These are phyloP conservation scores for Cataglyphis rosenhaueri DNA, from an alignment of 2,888 invertebrate species.

Conservation along the genomic window DNA sequence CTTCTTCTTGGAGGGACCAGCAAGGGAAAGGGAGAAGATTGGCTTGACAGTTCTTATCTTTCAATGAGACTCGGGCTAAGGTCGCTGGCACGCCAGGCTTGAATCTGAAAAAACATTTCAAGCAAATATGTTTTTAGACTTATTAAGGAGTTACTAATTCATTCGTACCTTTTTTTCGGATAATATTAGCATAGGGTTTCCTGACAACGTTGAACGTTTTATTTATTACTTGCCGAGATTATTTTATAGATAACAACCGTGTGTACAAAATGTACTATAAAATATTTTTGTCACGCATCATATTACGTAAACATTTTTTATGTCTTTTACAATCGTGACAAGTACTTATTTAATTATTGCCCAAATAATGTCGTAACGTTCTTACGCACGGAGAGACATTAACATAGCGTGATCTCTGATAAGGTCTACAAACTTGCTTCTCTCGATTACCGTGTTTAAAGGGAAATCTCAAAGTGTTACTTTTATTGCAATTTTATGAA, in stretches of 20 bases:
- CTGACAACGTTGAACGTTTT: too few relatives aligned
- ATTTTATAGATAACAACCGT: background rate
- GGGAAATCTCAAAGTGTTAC: background rate
- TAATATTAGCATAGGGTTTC: background rate
- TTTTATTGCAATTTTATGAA: background rate
- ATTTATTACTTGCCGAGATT: background rate
- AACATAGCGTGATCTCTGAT: background rate
- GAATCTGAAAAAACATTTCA: slow-evolving; percentile 82
- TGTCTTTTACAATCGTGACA: background rate
- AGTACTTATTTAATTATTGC: background rate
- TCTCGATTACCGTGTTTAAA: background rate
- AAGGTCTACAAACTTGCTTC: background rate
- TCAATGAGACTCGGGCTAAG: slow-evolving; percentile 87
- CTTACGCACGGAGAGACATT: background rate
- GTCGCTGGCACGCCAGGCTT: slow-evolving; percentile 88
- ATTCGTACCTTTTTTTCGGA: background rate
- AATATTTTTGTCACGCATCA: background rate
- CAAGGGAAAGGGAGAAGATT: slow-evolving; percentile 88
- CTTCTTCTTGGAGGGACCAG: slow-evolving; percentile 91
- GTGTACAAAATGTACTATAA: background rate
- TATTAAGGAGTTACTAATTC: background rate
- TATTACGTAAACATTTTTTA: background rate
- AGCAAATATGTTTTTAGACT: background rate
- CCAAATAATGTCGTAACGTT: slow-evolving; percentile 4
- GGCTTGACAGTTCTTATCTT: slow-evolving; percentile 85